phyloP scores from a whole-genome alignment of 2,113 vertebrate species.

The Hydrolagus affinis region DNA sequence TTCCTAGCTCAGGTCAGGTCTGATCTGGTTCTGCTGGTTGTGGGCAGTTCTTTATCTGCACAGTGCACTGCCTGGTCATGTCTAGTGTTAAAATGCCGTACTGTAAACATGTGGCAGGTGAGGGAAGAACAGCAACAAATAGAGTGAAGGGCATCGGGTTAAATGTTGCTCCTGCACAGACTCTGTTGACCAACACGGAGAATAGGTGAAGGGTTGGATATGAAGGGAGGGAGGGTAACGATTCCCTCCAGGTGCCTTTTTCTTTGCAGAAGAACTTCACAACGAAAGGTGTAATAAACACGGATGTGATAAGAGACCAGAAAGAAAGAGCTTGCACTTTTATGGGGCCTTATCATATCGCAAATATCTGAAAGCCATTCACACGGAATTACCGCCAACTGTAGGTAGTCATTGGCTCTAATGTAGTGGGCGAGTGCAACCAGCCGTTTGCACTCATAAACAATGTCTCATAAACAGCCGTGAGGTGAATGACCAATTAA shows the following conservation, averaged over 20 bases:
- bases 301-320: too few species aligned
- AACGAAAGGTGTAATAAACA: too few species aligned
- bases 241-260: background rate
- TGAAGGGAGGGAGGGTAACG: too few species aligned
- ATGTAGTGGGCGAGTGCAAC: too few species aligned
- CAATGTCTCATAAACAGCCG: too few species aligned
- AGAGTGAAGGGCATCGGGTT: background rate
- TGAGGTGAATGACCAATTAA: too few species aligned
- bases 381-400: too few species aligned
- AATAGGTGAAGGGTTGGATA: background rate
- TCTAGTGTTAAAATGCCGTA: conserved; percentile 16
- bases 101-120: background rate
- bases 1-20: background rate
- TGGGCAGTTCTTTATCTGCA: background rate
- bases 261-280: background rate
- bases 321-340: too few species aligned
- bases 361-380: too few species aligned
- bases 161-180: background rate
- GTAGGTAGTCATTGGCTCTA: too few species aligned
- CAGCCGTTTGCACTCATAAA: too few species aligned
- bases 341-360: too few species aligned
- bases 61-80: background rate
- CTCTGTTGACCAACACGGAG: background rate
- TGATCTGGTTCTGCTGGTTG: background rate
- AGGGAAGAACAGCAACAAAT: background rate